Base-by-base conservation (phyloP, 2,797 vertebrate species). In the Pterois miles region DNA sequence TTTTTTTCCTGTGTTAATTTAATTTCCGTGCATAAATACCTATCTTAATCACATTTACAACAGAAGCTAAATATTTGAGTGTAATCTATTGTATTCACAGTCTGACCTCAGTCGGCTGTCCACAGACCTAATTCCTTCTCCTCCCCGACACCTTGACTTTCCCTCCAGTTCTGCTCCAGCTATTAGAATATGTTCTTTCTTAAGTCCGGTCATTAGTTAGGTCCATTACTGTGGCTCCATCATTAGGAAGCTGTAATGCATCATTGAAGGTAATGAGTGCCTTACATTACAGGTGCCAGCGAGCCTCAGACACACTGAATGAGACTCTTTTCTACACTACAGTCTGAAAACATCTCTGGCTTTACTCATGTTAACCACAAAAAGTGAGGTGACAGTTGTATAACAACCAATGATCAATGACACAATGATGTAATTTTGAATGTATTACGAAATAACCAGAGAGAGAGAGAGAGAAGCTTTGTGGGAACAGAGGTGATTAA, bases 131-230 rank as follows among this genome's bases (percentile, higher is more conserved):
- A 88, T 73, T 50, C 78, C 68, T 72, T 80, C 74, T 83, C 82
- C 74, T 88, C 77, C 27, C 79, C 76, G 84, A 86, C 88, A 91
- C 87, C 84, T 86, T 90, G 88, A 92, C 90, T 88, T 87, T 88
- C 81, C 84, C 79, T 91, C 75, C 81, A 84, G 91, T 91, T 94
- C 91, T 93, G 92, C 91, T 91, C 82, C 90, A 92, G 86, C 89
- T 90, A 85, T 91, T 91, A 93, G 87, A 94, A 93, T 94, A 94
- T 93, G 92, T 90, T 93, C 90, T 90, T 90, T 89, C 87, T 92
- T 94, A 91, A 91, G 87, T 91, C 88, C n/a, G 85, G 82, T 92
- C 90, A 93, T 93, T 93, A 94, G 90, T 88, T 84, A 80, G 90
- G 85, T 91, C 90, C 87, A 92, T 94, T 93, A 93, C 90, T 78